These are phyloP conservation scores for Leucophenga montana DNA, from an alignment of 2,888 invertebrate genomes.

Conservation along the genomic window DNA sequence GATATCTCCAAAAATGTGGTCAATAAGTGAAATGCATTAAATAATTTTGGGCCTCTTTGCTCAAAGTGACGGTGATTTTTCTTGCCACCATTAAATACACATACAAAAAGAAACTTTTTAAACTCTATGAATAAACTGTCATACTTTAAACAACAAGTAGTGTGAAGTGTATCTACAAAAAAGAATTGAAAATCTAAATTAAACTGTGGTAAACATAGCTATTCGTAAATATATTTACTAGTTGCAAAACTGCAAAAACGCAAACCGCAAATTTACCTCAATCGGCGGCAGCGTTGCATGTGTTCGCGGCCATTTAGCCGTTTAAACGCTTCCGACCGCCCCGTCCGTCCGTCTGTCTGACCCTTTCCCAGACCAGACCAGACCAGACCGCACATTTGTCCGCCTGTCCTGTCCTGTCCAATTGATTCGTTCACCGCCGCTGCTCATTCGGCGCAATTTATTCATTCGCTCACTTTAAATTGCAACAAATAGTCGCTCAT, in stretches of 20 bases:
- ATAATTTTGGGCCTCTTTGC: no score
- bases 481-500: constrained; percentile 66
- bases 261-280: constrained; percentile 24
- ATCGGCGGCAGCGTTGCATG: constrained; percentile 32
- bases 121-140: no score
- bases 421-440: background rate
- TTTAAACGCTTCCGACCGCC: constrained; percentile 9
- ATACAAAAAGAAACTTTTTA: no score
- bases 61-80: no score
- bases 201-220: constrained; percentile 29
- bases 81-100: no score
- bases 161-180: background rate
- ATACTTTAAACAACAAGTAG: no score
- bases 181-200: constrained; percentile 39
- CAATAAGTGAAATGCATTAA: no score
- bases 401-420: no score
- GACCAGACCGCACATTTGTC: no score
- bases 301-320: constrained; percentile 35
- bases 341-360: background rate
- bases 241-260: background rate
- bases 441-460: constrained; percentile 55
- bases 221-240: background rate
- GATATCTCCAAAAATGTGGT: no score
- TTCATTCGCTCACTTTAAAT: constrained; percentile 65
- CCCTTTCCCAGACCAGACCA: background rate